Conservation (phyloP, 2,797 vertebrate genomes). For the Liparis tanakae region DNA sequence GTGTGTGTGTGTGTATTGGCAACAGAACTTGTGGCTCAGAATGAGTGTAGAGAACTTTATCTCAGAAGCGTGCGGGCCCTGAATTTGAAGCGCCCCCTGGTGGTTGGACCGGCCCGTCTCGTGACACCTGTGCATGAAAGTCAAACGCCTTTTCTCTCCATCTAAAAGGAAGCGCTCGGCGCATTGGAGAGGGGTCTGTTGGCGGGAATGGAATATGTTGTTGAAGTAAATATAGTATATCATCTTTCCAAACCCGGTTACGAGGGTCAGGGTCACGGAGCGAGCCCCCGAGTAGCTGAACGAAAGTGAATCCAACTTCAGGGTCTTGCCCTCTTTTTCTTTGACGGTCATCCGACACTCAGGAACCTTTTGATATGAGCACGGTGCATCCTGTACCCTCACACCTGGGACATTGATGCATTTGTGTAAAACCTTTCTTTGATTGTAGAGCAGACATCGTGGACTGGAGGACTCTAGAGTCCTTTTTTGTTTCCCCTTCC, state of each 20-base stretch:
- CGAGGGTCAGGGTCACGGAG: slow-evolving; percentile 13
- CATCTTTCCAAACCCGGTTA: not conserved
- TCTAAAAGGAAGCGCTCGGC: not conserved
- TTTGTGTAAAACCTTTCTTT: slow-evolving; percentile 63
- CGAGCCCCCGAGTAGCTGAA: slow-evolving; percentile 47
- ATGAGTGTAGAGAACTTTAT: slow-evolving; percentile 57
- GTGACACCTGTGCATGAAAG: not conserved
- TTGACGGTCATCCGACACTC: slow-evolving; percentile 76
- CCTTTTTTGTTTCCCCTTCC: not conserved
- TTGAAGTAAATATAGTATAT: not conserved
- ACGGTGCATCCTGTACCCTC: slow-evolving; percentile 63
- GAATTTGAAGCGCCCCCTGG: slow-evolving; percentile 23
- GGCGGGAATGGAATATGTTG: not conserved
- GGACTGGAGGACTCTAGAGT: slow-evolving; percentile 37
- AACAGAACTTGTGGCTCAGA: slow-evolving; percentile 61
- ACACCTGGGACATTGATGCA: slow-evolving; percentile 75
- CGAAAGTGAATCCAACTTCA: slow-evolving; percentile 64
- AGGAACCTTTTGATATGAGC: slow-evolving; percentile 79
- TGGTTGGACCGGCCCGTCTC: slow-evolving; percentile 22
- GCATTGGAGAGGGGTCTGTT: not conserved
- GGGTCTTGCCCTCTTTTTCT: slow-evolving; percentile 70
- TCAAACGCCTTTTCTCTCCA: not conserved
- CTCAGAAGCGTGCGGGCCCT: slow-evolving; percentile 34
- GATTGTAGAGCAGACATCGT: slow-evolving; percentile 64
- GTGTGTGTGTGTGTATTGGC: slow-evolving; percentile 33